These are phyloP conservation scores for Zoanthus gigantus DNA, from an alignment of 92 coral and sea anemone species.

Conservation along the genomic window DNA sequence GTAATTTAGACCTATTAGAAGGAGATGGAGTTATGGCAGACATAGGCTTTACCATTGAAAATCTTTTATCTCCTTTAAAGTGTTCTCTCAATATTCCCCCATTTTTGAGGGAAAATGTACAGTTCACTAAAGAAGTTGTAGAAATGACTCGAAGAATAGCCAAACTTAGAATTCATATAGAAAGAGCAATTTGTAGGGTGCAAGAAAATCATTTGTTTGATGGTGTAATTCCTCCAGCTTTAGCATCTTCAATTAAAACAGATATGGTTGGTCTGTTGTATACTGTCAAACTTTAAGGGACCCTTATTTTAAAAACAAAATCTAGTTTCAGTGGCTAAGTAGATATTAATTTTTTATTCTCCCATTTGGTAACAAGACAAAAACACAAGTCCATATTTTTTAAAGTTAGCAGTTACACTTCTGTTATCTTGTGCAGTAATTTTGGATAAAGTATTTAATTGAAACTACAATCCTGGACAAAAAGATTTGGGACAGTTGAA, in stretches of 20 bases:
- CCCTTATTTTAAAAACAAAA: slow-evolving; percentile 1
- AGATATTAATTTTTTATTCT: neutral
- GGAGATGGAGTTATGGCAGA: slow-evolving; percentile 29
- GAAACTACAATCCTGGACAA: neutral
- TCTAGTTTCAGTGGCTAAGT: neutral
- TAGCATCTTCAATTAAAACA: neutral
- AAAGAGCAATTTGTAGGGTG: slow-evolving; percentile 28
- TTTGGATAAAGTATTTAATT: neutral
- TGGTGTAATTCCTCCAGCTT: slow-evolving; percentile 1
- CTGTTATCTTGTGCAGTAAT: neutral
- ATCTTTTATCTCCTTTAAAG: neutral
- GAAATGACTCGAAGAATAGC: slow-evolving; percentile 16
- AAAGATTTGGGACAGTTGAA: no score
- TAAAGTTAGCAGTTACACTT: neutral
- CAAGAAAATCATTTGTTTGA: neutral
- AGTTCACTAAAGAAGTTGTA: slow-evolving; percentile 1
- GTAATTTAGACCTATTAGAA: slow-evolving; percentile 11
- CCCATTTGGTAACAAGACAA: neutral
- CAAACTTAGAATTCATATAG: slow-evolving; percentile 20
- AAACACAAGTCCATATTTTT: neutral
- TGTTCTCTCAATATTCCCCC: slow-evolving; percentile 28
- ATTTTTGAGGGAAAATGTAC: slow-evolving; percentile 13
- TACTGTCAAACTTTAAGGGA: neutral
- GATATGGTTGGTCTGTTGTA: slow-evolving; percentile 15
- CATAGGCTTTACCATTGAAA: slow-evolving; percentile 17